Evolutionary conservation across 2,113 vertebrate genomes (phyloP), one percentile per base, ranked within the genome.

Genomic region (Sardina pilchardus): DNA sequence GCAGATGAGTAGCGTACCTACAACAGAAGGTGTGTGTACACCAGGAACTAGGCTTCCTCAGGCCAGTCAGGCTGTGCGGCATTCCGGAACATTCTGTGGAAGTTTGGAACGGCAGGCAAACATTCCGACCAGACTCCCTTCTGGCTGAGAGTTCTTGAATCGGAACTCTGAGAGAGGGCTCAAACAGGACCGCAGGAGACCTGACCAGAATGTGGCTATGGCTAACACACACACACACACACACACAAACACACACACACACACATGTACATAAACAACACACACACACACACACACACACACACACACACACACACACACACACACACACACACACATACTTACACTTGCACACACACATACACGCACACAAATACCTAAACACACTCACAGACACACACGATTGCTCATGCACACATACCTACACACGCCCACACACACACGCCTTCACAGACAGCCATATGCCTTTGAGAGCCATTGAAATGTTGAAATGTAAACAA

Each of bases 51-150:
- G 14, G 12, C 3, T 19, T 17, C 14, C 16, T 53, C 59, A 10
- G 59, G 8, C 59, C n/a, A 26, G 17, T 59, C 9, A 21, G 53
- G 53, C 53, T 59, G 53, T n/a, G 59, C 59, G 10, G 59, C 59
- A 67, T 67, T 67, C 59, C 59, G n/a, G 59, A 67, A 67, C 59
- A 26, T 67, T 67, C 59, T 59, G 59, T 67, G 59, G 59, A 67
- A 67, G 6, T 67, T 10, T 10, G 59, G 24, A 67, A 67, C 59
- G n/a, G 6, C 59, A 67, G 50, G 59, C 59, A 10, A 67, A 30
- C 59, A 67, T 67, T 67, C 59, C 59, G 26, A n/a, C 24, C n/a
- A 67, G 59, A n/a, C 59, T 67, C 26, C 59, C 59, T 67, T 67
- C n/a, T 26, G 59, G 24, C 59, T n/a, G 6, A 10, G 24, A 26